These are phyloP conservation scores for Ichneumon xanthorius DNA, from an alignment of 2,888 invertebrate species.

Conservation along the genomic window DNA sequence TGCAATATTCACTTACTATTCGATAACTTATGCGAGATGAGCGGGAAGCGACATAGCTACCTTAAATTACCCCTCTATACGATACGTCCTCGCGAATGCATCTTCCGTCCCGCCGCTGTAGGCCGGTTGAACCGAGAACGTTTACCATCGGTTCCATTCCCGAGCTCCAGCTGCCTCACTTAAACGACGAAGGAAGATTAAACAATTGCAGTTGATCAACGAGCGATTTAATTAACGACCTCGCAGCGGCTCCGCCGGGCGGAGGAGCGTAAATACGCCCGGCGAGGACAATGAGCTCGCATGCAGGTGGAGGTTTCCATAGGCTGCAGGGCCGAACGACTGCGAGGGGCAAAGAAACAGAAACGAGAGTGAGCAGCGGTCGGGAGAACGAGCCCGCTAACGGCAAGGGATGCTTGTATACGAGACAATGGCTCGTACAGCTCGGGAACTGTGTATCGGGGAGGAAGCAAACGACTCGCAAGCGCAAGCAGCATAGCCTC, in stretches of 20 bases:
- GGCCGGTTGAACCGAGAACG: background rate
- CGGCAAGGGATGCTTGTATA: background rate
- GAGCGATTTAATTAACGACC: constrained; percentile 42
- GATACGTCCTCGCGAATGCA: background rate
- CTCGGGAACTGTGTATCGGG: constrained; percentile 11
- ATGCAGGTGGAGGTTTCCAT: background rate
- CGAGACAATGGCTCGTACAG: constrained; percentile 24
- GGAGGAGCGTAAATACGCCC: background rate
- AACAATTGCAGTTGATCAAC: constrained; percentile 50
- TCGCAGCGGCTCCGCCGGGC: constrained; percentile 20
- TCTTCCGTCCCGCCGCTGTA: background rate
- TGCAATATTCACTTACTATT: too few species aligned
- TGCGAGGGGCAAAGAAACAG: constrained; percentile 15
- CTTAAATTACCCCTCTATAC: background rate
- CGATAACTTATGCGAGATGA: too few species aligned
- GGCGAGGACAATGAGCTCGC: constrained; percentile 17
- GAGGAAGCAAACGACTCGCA: constrained; percentile 14
- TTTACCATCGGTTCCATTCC: background rate
- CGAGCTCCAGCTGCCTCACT: constrained; percentile 2
- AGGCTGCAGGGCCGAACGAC: background rate
- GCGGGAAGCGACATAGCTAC: too few species aligned
- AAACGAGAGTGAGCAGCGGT: background rate
- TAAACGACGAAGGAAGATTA: constrained; percentile 34
- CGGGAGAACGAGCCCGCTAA: background rate
- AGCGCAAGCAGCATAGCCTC: constrained; percentile 11